A percentile compares a stretch with the other conserved stretches of the same genome.
These are phyloP conservation scores for Lycocorax pyrrhopterus DNA, from an alignment of 2,113 vertebrate species.

Conservation along the genomic window DNA sequence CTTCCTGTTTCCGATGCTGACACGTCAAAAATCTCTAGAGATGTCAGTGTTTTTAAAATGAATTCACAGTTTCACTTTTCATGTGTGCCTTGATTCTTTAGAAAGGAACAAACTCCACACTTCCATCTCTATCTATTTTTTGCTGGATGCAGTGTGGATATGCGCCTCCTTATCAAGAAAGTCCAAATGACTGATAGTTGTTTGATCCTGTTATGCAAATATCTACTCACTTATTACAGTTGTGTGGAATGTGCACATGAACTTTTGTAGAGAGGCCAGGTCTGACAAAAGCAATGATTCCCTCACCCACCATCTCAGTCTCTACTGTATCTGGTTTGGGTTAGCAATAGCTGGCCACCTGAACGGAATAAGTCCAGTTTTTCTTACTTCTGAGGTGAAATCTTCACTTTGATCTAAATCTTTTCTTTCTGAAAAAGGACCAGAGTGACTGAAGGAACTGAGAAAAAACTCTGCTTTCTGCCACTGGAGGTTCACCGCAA, in stretches of 20 bases:
- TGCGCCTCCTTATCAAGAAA: neutral
- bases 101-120: neutral
- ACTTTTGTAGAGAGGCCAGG: neutral
- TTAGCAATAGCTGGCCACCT: neutral
- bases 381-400: neutral
- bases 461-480: neutral
- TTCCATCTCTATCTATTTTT: neutral
- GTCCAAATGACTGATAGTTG: neutral
- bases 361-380: neutral
- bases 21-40: conserved; percentile 16
- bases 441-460: neutral
- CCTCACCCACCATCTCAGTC: neutral
- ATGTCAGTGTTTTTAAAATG: neutral
- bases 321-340: neutral
- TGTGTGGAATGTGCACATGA: neutral
- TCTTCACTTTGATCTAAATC: neutral
- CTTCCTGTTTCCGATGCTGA: conserved; percentile 46
- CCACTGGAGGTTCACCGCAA: neutral
- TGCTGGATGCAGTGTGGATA: neutral
- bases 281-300: neutral
- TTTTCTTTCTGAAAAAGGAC: neutral
- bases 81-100: neutral
- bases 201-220: neutral
- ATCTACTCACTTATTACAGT: neutral
- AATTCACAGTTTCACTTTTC: neutral